Evolutionary conservation across 2,797 vertebrate genomes (phyloP), one percentile per base, ranked within the genome.

Genomic region (Sciurus vulgaris): DNA sequence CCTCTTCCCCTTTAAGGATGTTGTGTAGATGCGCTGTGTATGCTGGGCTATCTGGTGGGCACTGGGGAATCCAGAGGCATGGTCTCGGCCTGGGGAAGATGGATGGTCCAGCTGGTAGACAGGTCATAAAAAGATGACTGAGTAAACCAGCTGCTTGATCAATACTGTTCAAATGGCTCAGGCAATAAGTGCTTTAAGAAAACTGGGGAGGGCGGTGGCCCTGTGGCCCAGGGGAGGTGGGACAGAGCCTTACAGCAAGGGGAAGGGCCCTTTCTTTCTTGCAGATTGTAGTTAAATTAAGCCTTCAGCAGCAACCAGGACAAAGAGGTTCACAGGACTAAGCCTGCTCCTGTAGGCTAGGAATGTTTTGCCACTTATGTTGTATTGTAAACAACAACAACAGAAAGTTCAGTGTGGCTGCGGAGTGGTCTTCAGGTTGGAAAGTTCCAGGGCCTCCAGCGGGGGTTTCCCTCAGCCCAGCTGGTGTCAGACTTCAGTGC

Each of bases 61-160:
- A 30, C 92, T 61, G 35, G 93, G 94, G 93, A 95, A 73, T 79
- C 65, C 91, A 88, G 74, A 94, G 84, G 67, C 94, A 38, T 3
- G 18, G 76, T 56, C 38, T 67, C 78, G 91, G 74, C 76, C 90
- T 0, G 0, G n/a, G 86, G 61, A 94, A 91, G 92, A 97, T 96
- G 61, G 93, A 95, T 96, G 91, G 67, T 95, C 78, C 47, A 77
- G 30, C 89, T 91, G 81, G 79, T 89, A 95, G 92, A 93, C 89
- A 95, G 97, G 93, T 67, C 94, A 77, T 97, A 96, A 96, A 97
- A 97, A 95, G 91, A 97, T 96, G 89, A 97, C 91, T 59, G 93
- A 97, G 67, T 87, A 54, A 81, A 81, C 91, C 91, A 76, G 96
- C 94, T 74, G 63, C 79, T 70, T 85, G 76, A 97, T 98, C 97